Evolutionary conservation across 2,888 invertebrate species (phyloP).

Genomic region (Cephus nigrinus): DNA sequence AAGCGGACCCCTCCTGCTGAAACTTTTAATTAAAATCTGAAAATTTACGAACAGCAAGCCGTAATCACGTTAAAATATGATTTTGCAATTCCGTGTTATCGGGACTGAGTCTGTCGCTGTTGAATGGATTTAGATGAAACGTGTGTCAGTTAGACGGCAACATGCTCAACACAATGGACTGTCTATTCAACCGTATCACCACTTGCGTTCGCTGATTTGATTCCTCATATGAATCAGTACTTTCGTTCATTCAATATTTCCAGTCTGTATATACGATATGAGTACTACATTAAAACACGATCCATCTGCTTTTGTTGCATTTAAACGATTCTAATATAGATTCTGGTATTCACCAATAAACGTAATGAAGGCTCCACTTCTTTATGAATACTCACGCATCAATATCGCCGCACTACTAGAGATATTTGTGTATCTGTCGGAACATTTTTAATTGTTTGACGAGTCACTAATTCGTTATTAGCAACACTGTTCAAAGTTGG

Average conservation of each 20-base stretch:
- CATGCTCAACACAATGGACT: conserved; percentile 2
- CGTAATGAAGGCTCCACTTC: background rate
- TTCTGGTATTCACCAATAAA: background rate
- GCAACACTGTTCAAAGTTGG: background rate
- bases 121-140: conserved; percentile 32
- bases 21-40: conserved; percentile 52
- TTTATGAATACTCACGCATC: background rate
- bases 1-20: conserved; percentile 26
- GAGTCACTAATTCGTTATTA: background rate
- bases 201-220: conserved; percentile 6
- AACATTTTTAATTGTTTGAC: background rate
- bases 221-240: background rate
- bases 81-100: conserved; percentile 33
- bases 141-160: conserved; percentile 2
- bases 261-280: background rate
- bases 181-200: conserved; percentile 12
- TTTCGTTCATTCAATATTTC: background rate
- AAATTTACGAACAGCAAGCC: conserved; percentile 47
- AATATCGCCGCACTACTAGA: background rate
- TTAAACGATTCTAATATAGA: background rate
- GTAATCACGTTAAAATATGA: conserved; percentile 48
- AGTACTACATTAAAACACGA: background rate
- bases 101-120: conserved; percentile 12
- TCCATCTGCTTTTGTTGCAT: background rate
- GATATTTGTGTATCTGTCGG: background rate